phyloP scores from a whole-genome alignment of 1,140 invertebrate species.

The Galendromus occidentalis region DNA sequence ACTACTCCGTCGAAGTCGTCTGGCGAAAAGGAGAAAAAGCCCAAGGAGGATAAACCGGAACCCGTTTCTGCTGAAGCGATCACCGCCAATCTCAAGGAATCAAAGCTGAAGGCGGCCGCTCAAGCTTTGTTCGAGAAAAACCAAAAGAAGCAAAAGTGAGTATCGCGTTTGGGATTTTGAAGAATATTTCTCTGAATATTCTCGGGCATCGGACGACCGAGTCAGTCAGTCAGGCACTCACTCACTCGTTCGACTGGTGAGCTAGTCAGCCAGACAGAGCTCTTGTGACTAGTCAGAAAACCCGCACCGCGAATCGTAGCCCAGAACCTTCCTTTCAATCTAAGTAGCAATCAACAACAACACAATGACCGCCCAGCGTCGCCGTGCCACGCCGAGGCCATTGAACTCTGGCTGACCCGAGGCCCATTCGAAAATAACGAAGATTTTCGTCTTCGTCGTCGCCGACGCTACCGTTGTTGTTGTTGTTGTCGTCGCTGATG shows the following conservation, averaged over 20 bases:
- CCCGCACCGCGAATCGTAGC: too few relatives aligned
- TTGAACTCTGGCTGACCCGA: too few relatives aligned
- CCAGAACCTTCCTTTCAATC: too few relatives aligned
- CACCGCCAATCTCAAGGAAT: conserved; percentile 10
- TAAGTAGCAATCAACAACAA: too few relatives aligned
- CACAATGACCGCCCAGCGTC: too few relatives aligned
- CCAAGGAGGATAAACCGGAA: background rate
- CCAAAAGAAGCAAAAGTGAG: conserved; percentile 7
- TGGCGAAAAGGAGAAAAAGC: background rate
- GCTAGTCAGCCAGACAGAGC: too few relatives aligned
- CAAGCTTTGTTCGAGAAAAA: conserved; percentile 11
- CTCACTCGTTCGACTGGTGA: too few relatives aligned
- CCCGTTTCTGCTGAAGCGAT: background rate
- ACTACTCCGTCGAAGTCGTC: background rate
- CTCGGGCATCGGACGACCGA: too few relatives aligned
- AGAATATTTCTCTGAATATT: too few relatives aligned
- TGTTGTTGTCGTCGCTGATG: background rate
- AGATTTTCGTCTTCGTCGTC: background rate
- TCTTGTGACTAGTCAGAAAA: too few relatives aligned
- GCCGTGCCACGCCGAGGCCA: too few relatives aligned
- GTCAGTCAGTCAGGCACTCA: too few relatives aligned
- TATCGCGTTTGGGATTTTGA: background rate
- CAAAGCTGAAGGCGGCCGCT: background rate
- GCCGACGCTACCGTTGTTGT: background rate
- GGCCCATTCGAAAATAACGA: background rate